Evolutionary conservation across 2,113 vertebrate genomes (phyloP).

Genomic region (Malaclemys terrapin): DNA sequence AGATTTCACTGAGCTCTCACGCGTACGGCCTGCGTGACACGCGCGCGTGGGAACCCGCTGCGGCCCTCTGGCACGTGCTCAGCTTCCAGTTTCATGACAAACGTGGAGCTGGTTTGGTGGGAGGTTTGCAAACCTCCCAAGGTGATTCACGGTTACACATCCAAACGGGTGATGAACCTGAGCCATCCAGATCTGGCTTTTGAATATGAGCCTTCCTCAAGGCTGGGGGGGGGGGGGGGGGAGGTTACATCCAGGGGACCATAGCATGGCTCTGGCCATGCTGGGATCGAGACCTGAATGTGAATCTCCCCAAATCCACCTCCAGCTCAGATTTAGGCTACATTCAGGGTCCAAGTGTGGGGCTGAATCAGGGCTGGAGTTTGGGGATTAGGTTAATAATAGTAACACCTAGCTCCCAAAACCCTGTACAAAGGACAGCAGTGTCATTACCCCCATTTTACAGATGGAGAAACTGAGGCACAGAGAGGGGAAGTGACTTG

Average conservation of each 20-base stretch:
- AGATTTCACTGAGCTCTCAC: not conserved
- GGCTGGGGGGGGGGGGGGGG: too few relatives aligned
- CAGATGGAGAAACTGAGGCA: not conserved
- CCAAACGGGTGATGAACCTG: not conserved
- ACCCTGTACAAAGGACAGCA: not conserved
- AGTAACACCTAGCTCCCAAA: not conserved
- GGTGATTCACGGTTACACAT: not conserved
- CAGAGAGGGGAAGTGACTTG: not conserved
- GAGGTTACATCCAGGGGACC: not conserved
- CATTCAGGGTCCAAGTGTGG: not conserved
- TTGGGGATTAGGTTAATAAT: not conserved
- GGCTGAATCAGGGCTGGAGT: not conserved
- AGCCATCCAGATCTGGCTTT: not conserved
- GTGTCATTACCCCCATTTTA: not conserved
- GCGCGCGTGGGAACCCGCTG: not conserved
- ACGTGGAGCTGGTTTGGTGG: not conserved
- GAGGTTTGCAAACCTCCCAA: not conserved
- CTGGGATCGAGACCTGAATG: not conserved
- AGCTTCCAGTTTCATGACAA: not conserved
- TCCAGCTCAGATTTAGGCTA: not conserved
- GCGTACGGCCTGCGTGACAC: not conserved
- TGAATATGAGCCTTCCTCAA: not conserved
- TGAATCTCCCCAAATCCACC: not conserved
- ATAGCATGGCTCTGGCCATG: not conserved
- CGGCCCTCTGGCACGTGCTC: not conserved